Percentiles rank a stretch among this genome's conserved stretches.
Evolutionary conservation across 2,113 vertebrate genomes (phyloP).

Genomic region (Theristicus caerulescens): DNA sequence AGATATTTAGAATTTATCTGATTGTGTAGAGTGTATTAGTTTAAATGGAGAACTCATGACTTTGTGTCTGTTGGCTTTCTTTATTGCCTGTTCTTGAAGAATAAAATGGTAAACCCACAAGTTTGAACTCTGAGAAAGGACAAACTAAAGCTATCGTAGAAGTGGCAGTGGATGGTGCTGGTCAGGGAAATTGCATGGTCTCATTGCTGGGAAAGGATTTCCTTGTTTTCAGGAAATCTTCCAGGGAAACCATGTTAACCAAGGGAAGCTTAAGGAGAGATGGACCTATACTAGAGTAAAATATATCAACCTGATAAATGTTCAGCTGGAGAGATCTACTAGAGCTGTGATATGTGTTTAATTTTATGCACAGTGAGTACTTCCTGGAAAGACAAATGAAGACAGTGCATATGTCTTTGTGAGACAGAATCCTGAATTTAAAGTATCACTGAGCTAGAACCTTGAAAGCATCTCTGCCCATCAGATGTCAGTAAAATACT

Average conservation of each 20-base stretch:
- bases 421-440: constrained; percentile 32
- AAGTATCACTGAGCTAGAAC: constrained; percentile 1
- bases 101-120: not conserved
- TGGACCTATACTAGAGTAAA: not conserved
- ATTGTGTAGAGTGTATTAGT: not conserved
- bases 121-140: not conserved
- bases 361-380: constrained; percentile 45
- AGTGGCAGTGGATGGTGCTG: not conserved
- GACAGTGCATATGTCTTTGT: constrained; percentile 39
- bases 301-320: not conserved
- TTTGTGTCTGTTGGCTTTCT: not conserved
- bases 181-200: not conserved
- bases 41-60: not conserved
- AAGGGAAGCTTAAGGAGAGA: not conserved
- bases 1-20: not conserved
- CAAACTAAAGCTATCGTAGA: not conserved
- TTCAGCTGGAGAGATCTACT: constrained; percentile 5
- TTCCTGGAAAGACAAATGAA: constrained; percentile 43
- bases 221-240: not conserved
- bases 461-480: not conserved
- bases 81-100: not conserved
- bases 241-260: not conserved
- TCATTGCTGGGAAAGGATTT: not conserved
- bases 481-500: constrained; percentile 1
- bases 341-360: constrained; percentile 14